A percentile compares a stretch with the other conserved stretches of the same genome.
Evolutionary conservation across 2,113 vertebrate genomes (phyloP).

Genomic region (Bos javanicus): DNA sequence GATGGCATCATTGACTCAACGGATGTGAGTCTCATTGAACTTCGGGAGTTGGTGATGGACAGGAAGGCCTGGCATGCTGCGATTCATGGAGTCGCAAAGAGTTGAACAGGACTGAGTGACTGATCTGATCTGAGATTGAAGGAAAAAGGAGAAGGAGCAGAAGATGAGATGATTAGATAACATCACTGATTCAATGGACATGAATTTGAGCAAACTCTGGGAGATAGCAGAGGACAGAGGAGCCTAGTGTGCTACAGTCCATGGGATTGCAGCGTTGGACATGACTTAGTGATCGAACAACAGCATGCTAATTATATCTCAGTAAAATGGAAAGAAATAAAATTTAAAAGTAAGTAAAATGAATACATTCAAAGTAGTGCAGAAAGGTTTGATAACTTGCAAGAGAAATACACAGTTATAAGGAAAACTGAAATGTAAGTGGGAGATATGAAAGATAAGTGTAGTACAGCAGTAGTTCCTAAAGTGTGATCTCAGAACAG

Average conservation of each 20-base stretch:
- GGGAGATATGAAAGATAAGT: not conserved
- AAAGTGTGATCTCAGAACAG: not conserved
- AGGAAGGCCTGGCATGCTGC: too few relatives aligned
- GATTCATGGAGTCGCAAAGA: too few relatives aligned
- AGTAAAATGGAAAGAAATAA: not conserved
- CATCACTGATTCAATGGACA: not conserved
- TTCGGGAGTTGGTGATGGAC: too few relatives aligned
- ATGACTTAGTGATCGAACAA: not conserved
- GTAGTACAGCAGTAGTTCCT: not conserved
- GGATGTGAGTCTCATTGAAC: too few relatives aligned
- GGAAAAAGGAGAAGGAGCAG: not conserved
- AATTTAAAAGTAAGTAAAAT: not conserved
- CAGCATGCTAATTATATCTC: not conserved
- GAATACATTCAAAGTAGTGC: not conserved
- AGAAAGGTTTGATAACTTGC: not conserved
- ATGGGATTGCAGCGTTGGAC: not conserved
- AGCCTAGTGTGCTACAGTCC: not conserved
- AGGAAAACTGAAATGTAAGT: not conserved
- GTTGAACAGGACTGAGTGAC: too few relatives aligned
- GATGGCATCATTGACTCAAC: too few relatives aligned
- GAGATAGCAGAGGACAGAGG: not conserved
- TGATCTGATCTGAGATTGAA: not conserved
- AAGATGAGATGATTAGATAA: not conserved
- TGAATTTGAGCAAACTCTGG: not conserved
- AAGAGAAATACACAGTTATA: not conserved